These are phyloP conservation scores for Conger conger DNA, from an alignment of 2,113 vertebrate species.

Conservation along the genomic window DNA sequence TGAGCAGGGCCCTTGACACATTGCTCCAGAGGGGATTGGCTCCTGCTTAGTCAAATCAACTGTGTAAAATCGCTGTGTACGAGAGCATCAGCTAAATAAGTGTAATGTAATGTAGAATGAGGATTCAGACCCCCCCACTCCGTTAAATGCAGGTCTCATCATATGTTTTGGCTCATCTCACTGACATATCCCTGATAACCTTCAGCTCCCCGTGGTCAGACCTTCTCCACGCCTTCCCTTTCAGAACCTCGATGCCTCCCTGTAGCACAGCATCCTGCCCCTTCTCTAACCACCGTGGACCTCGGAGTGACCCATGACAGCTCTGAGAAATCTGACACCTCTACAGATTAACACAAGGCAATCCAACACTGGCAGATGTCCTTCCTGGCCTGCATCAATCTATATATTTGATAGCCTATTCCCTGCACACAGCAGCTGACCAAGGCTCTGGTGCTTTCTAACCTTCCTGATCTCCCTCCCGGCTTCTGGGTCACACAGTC, in stretches of 20 bases:
- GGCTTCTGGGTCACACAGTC: neutral
- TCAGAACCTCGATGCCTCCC: neutral
- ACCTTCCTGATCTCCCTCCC: neutral
- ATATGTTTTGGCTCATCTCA: slow-evolving; percentile 1
- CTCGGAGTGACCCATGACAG: neutral
- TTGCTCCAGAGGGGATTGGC: too few relatives aligned
- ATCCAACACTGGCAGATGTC: neutral
- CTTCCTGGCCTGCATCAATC: neutral
- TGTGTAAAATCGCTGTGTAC: too few relatives aligned
- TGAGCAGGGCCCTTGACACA: too few relatives aligned
- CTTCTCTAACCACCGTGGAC: neutral
- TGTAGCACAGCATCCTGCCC: neutral
- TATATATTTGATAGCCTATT: neutral
- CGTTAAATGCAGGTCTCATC: neutral
- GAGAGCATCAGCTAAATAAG: too few relatives aligned
- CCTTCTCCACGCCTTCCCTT: neutral
- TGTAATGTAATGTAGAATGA: too few relatives aligned
- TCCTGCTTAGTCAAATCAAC: too few relatives aligned
- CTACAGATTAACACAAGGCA: neutral
- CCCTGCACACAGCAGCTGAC: neutral
- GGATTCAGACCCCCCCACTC: neutral
- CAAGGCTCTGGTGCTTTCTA: neutral
- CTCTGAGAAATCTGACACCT: neutral
- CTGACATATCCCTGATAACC: too few relatives aligned
- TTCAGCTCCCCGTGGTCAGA: neutral